Evolutionary conservation across 2,113 vertebrate species (phyloP).

Genomic region (Neolamprologus kungweensis): DNA sequence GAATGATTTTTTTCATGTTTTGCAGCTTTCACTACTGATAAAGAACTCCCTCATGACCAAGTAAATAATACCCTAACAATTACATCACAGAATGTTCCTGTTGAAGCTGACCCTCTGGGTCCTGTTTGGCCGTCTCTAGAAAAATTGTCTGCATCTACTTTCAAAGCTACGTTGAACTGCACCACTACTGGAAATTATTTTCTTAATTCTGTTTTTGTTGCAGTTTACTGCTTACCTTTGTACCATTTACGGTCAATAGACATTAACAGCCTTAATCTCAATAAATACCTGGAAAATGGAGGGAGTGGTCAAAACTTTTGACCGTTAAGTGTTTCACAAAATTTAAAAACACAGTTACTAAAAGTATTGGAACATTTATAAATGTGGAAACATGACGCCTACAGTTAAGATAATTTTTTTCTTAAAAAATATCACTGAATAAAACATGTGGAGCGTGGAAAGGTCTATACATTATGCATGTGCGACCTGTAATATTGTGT

Average conservation of each 20-base stretch:
- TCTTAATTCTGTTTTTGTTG: not conserved
- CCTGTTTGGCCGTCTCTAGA: not conserved
- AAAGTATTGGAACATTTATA: not conserved
- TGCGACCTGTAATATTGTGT: not conserved
- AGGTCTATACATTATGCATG: not conserved
- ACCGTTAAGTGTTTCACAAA: not conserved
- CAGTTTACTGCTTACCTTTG: not conserved
- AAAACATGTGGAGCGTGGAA: not conserved
- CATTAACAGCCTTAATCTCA: not conserved
- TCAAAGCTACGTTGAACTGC: not conserved
- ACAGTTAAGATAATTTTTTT: not conserved
- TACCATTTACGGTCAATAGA: not conserved
- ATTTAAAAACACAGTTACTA: not conserved
- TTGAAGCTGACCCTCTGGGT: not conserved
- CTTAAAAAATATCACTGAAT: not conserved
- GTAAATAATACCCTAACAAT: not conserved
- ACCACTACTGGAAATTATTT: not conserved
- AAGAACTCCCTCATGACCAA: not conserved
- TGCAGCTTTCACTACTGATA: not conserved
- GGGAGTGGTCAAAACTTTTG: not conserved
- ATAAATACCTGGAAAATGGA: not conserved
- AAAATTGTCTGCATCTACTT: not conserved
- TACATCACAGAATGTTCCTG: fast-evolving
- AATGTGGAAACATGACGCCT: not conserved
- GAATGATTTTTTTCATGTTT: not conserved